These are phyloP conservation scores for Panopea generosa DNA, from an alignment of 2,888 invertebrate species.

Conservation along the genomic window DNA sequence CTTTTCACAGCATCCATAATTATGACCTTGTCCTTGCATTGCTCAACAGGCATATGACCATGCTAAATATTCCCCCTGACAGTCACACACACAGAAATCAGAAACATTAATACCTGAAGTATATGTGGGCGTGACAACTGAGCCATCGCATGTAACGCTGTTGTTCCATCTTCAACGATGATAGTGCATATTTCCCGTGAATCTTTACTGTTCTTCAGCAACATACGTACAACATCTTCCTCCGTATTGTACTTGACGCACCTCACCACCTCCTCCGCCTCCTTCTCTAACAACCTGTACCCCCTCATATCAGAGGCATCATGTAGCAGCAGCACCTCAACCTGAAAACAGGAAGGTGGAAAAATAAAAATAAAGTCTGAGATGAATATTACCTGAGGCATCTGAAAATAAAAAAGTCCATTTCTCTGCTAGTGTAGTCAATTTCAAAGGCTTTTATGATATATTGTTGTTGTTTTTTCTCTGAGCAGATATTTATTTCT, in stretches of 20 bases:
- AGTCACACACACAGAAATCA: too few relatives aligned
- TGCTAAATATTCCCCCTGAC: constrained; percentile 73
- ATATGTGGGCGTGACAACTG: constrained; percentile 70
- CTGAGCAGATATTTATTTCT: too few relatives aligned
- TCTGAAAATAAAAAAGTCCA: too few relatives aligned
- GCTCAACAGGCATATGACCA: too few relatives aligned
- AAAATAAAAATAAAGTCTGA: too few relatives aligned
- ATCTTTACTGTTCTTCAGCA: constrained; percentile 65
- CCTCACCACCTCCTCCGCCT: constrained; percentile 67
- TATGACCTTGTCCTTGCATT: too few relatives aligned
- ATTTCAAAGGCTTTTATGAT: too few relatives aligned
- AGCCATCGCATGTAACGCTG: constrained; percentile 74
- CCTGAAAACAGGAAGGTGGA: constrained; percentile 17
- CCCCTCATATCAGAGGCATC: constrained; percentile 59
- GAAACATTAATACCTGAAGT: constrained; percentile 46
- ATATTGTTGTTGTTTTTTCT: too few relatives aligned
- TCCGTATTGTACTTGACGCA: constrained; percentile 66
- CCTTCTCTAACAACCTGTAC: constrained; percentile 64
- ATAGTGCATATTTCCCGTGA: constrained; percentile 73
- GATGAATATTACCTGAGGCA: too few relatives aligned
- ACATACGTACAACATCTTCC: constrained; percentile 64
- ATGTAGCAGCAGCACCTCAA: neutral
- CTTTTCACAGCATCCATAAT: too few relatives aligned
- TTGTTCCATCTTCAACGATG: constrained; percentile 73
- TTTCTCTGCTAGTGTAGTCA: too few relatives aligned